phyloP scores from a whole-genome alignment of 2,113 vertebrate species.

The Platycercus adscitus region DNA sequence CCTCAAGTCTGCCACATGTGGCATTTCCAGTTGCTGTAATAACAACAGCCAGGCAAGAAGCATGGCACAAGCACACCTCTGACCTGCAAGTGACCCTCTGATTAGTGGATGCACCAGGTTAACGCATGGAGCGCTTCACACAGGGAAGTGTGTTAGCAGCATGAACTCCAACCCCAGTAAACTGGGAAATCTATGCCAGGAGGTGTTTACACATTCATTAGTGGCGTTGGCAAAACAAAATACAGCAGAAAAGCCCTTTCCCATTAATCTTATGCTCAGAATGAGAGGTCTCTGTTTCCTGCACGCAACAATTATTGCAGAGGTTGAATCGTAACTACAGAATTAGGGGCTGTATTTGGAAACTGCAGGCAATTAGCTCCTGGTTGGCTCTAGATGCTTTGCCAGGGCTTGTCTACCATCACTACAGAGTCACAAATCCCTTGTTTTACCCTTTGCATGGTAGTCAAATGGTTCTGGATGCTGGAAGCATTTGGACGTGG shows the following conservation, averaged over 20 bases:
- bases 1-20: slow-evolving; percentile 43
- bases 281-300: background rate
- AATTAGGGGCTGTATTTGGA: slow-evolving; percentile 21
- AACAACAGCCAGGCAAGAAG: slow-evolving; percentile 48
- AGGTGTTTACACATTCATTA: slow-evolving; percentile 61
- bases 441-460: background rate
- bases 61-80: slow-evolving; percentile 58
- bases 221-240: slow-evolving; percentile 34
- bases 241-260: background rate
- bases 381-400: background rate
- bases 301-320: background rate
- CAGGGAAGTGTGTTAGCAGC: background rate
- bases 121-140: slow-evolving; percentile 45
- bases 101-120: slow-evolving; percentile 74
- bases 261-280: background rate
- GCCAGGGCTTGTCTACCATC: background rate
- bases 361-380: background rate
- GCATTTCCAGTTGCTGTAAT: slow-evolving; percentile 72
- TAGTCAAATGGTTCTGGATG: background rate
- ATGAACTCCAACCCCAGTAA: slow-evolving; percentile 57
- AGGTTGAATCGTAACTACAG: background rate
- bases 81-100: slow-evolving; percentile 76
- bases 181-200: slow-evolving; percentile 70
- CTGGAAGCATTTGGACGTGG: background rate
- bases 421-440: background rate